Evolutionary conservation across 2,113 vertebrate genomes (phyloP), one percentile per base, ranked within the genome.

Genomic region (Callocephalon fimbriatum): DNA sequence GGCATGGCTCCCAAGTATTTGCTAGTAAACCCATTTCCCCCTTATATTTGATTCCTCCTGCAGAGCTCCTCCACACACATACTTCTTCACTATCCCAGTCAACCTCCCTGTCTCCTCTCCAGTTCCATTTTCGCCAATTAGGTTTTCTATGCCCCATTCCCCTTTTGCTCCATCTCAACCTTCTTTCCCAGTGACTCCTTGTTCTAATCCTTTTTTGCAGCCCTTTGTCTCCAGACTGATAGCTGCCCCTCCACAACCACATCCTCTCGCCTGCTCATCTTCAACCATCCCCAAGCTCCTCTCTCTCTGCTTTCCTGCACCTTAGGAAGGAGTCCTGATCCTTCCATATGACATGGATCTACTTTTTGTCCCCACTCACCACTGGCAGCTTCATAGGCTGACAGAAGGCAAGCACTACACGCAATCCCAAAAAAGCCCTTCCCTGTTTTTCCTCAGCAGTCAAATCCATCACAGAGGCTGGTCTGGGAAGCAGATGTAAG

Each of bases 401-500:
- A 79, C 78, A 93, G 76, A 89, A 93, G 77, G 70, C 73, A 93
- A 96, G 19, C 3, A 0, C 48, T 71, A 38, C 27, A 10, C 3
- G 9, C 54, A 91, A 68, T 72, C 48, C 53, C 17, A 21, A 61
- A 94, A 93, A 93, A 88, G 7, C 32, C 66, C 26, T 80, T 91
- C 75, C 48, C 53, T 65, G 66, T 51, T 84, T 89, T 75, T 77
- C 77, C 78, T 90, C 62, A 77, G 65, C 68, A 91, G 61, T 56
- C 73, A 83, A 90, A 75, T 50, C 85, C 84, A 78, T 27, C 92
- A 51, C 22, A 81, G 45, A 71, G 37, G 70, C 66, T 47, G 38
- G 32, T 47, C 87, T 87, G 77, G 61, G 90, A 94, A 92, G 58
- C 38, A 90, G 61, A 93, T 78, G 61, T 44, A 82, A 93, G 61